Evolutionary conservation across 2,888 invertebrate species (phyloP).

Genomic region (Dryococelus australis): DNA sequence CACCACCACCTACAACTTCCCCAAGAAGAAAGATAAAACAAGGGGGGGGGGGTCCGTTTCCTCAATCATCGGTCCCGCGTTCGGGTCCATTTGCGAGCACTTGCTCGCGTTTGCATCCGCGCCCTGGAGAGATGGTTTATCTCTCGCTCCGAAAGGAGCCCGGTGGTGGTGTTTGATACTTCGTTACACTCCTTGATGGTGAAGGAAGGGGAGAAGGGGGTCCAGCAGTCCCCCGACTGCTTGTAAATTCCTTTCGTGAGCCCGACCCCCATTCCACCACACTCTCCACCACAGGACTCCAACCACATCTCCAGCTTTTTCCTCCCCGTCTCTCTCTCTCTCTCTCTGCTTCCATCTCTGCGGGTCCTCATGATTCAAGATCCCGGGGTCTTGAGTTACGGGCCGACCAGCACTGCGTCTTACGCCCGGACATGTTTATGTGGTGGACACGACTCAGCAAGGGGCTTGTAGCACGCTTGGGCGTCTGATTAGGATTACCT

Average conservation of each 20-base stretch:
- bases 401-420: neutral
- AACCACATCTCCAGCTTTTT: neutral
- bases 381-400: neutral
- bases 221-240: neutral
- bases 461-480: neutral
- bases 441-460: neutral
- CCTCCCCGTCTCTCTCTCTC: neutral
- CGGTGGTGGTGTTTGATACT: neutral
- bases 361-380: neutral
- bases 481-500: constrained; percentile 16
- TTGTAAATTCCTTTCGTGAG: constrained; percentile 5
- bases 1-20: too few species aligned
- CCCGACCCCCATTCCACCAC: neutral
- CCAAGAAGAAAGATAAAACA: too few species aligned
- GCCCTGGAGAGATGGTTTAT: too few species aligned
- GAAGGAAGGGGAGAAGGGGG: too few species aligned
- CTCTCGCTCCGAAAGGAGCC: too few species aligned
- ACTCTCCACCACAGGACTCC: neutral
- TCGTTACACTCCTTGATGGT: neutral
- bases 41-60: too few species aligned
- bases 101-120: too few species aligned
- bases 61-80: too few species aligned
- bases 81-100: too few species aligned
- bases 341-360: neutral
- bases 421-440: neutral